These are phyloP conservation scores for Cantharis rustica DNA, from an alignment of 2,888 invertebrate species.

Conservation along the genomic window DNA sequence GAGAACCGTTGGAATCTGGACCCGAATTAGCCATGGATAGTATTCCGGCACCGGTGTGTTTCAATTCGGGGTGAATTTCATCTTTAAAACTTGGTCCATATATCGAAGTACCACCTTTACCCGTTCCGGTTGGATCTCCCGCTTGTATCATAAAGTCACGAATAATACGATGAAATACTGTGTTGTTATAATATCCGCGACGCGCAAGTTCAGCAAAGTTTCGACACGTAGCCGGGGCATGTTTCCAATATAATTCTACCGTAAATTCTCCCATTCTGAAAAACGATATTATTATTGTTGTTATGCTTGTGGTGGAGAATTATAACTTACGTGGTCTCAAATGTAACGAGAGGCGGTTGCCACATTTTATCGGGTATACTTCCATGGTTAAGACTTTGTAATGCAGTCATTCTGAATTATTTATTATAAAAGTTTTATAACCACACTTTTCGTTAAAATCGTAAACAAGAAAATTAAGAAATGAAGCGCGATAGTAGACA, in stretches of 20 bases:
- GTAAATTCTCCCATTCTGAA: constrained; percentile 90
- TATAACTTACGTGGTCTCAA: constrained; percentile 80
- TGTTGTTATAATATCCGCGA: constrained; percentile 94
- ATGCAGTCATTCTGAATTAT: constrained; percentile 53
- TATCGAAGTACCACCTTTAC: constrained; percentile 94
- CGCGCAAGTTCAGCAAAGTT: constrained; percentile 95
- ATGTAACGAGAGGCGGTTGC: constrained; percentile 82
- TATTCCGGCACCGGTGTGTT: constrained; percentile 91
- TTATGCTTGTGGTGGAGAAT: neutral
- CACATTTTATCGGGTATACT: constrained; percentile 87
- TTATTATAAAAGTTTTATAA: neutral
- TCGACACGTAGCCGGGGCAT: constrained; percentile 95
- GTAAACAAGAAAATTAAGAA: neutral
- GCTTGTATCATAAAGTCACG: constrained; percentile 93
- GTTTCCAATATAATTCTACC: constrained; percentile 97
- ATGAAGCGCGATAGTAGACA: neutral
- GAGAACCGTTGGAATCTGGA: constrained; percentile 95
- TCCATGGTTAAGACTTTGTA: constrained; percentile 61
- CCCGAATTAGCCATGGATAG: constrained; percentile 99
- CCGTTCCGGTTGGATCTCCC: constrained; percentile 94
- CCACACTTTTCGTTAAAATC: neutral
- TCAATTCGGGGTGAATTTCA: constrained; percentile 91
- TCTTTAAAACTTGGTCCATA: constrained; percentile 95
- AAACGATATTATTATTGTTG: constrained; percentile 7
- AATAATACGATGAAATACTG: constrained; percentile 95